Conservation (phyloP, 2,113 vertebrate genomes). For the Ursus arctos region DNA sequence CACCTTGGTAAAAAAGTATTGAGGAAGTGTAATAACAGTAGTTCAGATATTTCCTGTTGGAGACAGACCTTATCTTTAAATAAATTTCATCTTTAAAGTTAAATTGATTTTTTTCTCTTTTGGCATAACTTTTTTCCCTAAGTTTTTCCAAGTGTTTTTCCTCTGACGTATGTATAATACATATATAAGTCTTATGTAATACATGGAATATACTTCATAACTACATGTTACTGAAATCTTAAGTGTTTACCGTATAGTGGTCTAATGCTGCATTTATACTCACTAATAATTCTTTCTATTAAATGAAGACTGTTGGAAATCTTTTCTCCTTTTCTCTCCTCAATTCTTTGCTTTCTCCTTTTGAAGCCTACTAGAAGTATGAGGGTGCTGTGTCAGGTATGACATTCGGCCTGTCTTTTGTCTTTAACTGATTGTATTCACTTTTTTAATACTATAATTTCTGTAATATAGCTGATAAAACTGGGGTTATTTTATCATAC, state of each 20-base stretch:
- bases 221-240: slow-evolving; percentile 64
- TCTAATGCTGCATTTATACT: slow-evolving; percentile 64
- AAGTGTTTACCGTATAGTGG: slow-evolving; percentile 63
- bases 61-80: slow-evolving; percentile 16
- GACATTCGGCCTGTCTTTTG: slow-evolving; percentile 91
- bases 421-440: slow-evolving; percentile 80
- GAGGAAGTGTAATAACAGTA: not conserved
- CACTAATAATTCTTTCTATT: slow-evolving; percentile 76
- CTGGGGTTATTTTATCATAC: slow-evolving; percentile 60
- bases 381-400: slow-evolving; percentile 99
- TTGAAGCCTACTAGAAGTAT: slow-evolving; percentile 99
- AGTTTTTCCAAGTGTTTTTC: slow-evolving; percentile 17
- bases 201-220: slow-evolving; percentile 47
- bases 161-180: not conserved
- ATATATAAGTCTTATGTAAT: not conserved
- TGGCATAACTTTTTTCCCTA: slow-evolving; percentile 49
- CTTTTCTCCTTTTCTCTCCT: slow-evolving; percentile 91
- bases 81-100: slow-evolving; percentile 63
- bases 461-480: slow-evolving; percentile 65
- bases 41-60: slow-evolving; percentile 41
- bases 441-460: slow-evolving; percentile 69
- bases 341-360: slow-evolving; percentile 97
- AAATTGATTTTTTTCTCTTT: slow-evolving; percentile 21
- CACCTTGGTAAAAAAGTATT: not conserved
- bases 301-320: slow-evolving; percentile 85